Evolutionary conservation across 2,888 invertebrate species (phyloP).

Genomic region (Epinotia brunnichana): DNA sequence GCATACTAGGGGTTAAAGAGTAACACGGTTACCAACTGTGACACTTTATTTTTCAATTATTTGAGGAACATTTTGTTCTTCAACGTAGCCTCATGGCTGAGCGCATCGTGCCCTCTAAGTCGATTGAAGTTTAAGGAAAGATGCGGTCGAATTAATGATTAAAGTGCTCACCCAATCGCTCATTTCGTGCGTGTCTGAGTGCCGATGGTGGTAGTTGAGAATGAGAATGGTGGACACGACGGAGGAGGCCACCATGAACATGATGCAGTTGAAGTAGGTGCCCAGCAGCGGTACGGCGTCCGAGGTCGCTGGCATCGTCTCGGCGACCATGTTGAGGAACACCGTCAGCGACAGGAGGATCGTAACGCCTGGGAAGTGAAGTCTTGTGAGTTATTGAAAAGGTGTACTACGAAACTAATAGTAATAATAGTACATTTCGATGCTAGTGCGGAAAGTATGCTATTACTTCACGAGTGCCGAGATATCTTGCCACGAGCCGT

Average conservation of each 20-base stretch:
- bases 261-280: constrained; percentile 99
- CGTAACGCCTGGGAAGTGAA: constrained; percentile 90
- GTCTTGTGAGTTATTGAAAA: constrained; percentile 19
- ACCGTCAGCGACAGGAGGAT: constrained; percentile 98
- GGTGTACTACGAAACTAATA: no score
- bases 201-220: constrained; percentile 98
- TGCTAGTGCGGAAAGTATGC: no score
- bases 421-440: no score
- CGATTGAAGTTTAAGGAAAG: no score
- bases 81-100: background rate
- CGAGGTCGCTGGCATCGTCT: constrained; percentile 99
- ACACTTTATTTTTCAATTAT: no score
- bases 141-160: background rate
- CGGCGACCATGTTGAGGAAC: constrained; percentile 99
- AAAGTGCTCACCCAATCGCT: constrained; percentile 93
- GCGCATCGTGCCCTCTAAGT: background rate
- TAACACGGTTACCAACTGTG: no score
- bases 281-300: constrained; percentile 95
- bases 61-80: background rate
- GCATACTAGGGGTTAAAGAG: no score
- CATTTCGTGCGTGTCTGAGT: constrained; percentile 98
- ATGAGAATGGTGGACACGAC: constrained; percentile 99
- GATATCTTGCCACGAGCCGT: no score
- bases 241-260: constrained; percentile 99
- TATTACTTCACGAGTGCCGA: no score